Base-by-base conservation (phyloP, 1,140 invertebrate species). In the Drosophila obscura region DNA sequence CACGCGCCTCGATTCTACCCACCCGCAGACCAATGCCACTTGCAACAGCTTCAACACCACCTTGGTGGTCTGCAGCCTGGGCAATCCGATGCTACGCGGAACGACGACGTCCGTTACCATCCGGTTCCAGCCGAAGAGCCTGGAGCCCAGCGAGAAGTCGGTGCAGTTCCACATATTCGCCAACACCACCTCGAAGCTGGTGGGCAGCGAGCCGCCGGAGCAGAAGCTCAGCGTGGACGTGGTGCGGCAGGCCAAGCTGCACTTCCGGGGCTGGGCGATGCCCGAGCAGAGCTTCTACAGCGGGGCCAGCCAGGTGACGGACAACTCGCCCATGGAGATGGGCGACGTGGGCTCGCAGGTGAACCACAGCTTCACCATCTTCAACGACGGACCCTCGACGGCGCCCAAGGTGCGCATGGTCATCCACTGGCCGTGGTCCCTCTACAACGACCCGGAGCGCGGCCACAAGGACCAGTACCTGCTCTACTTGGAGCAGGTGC, bases 361-460 rank as follows among this genome's bases (percentile, higher is more conserved):
- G 0, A 94, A 94, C 5, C 98, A 99, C 83, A 96, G 95, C 24
- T 99, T 97, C 91, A 94, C 96, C 92, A 94, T 96, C 75, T 96
- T 94, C 81, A 99, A 99, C 78, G 94, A 95, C 72, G 98, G 98
- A 1, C 96, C 97, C 0, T 98, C 96, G 94, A 94, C 95, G 81
- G 95, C 98, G 2, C 94, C 94, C 6, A 94, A 94, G 31, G 93
- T 98, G 0, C 94, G 95, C 80, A 95, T 99, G n/a, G 93, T 94
- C 26, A 96, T 99, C 63, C 94, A 94, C 2, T 98, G 98, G 98
- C 98, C 98, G 0, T 95, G 96, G 84, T 97, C 98, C 92, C 95
- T 98, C 1, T 95, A 95, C 19, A 97, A 95, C 78, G 94, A 95
- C 13, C 95, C 94, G 93, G 11, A 69, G 28, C 56, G 46, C 22